A percentile compares a stretch with the other conserved stretches of the same genome.
phyloP scores from a whole-genome alignment of 2,888 invertebrate species.

The Xestoiulus laeticollis region DNA sequence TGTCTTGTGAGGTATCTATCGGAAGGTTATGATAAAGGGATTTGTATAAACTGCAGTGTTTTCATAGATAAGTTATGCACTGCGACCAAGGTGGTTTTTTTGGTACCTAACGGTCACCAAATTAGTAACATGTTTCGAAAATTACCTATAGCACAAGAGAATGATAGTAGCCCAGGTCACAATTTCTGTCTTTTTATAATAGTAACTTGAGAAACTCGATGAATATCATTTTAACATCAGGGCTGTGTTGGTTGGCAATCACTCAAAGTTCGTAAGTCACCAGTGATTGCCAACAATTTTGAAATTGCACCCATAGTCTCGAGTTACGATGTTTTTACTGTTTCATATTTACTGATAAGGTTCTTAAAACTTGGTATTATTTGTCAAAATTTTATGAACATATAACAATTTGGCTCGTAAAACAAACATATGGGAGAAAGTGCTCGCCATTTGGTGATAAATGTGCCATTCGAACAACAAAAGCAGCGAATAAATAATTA shows the following conservation, averaged over 20 bases:
- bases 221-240: too few species aligned
- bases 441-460: background rate
- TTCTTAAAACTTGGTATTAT: background rate
- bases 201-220: too few species aligned
- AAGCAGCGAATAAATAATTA: background rate
- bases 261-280: background rate
- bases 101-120: too few species aligned
- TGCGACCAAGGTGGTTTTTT: too few species aligned
- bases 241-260: background rate
- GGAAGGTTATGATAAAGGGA: background rate
- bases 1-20: background rate
- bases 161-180: too few species aligned
- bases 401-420: background rate
- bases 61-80: too few species aligned
- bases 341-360: conserved; percentile 9
- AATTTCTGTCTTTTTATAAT: too few species aligned
- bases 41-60: too few species aligned
- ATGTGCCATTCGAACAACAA: background rate
- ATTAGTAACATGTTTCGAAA: too few species aligned
- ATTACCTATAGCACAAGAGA: too few species aligned
- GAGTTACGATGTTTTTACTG: background rate
- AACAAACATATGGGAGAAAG: background rate
- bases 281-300: background rate
- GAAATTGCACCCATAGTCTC: background rate
- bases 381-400: background rate